Evolutionary conservation across 2,113 vertebrate species (phyloP).

Genomic region (Phoxinus phoxinus): DNA sequence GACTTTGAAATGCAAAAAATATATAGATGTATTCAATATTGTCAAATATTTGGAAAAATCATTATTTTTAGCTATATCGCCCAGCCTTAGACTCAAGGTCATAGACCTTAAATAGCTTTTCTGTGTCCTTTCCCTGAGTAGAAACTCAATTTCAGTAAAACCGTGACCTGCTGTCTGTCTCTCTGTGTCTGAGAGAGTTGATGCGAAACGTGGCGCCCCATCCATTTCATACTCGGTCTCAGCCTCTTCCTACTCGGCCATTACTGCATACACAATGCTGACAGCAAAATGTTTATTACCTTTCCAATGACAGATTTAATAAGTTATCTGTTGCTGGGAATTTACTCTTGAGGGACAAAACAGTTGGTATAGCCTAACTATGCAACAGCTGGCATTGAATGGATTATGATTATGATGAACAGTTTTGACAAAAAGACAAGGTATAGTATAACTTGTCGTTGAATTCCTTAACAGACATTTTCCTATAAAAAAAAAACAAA

Average conservation of each 20-base stretch:
- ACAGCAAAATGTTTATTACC: conserved; percentile 64
- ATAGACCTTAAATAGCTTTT: background rate
- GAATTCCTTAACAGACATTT: background rate
- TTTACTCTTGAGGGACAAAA: conserved; percentile 37
- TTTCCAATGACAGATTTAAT: conserved; percentile 64
- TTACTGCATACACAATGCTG: conserved; percentile 40
- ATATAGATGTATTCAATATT: background rate
- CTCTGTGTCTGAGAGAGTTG: background rate
- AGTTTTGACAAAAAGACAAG: conserved; percentile 28
- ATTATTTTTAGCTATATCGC: background rate
- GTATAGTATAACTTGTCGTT: conserved; percentile 10
- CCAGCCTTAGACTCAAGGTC: background rate
- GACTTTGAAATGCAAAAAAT: no score
- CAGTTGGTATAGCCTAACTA: background rate
- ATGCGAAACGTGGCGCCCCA: conserved; percentile 39
- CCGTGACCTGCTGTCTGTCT: background rate
- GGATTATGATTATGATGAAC: conserved; percentile 53
- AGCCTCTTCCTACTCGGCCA: conserved; percentile 44
- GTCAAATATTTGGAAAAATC: background rate
- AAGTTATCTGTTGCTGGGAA: conserved; percentile 53
- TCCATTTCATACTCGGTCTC: conserved; percentile 38
- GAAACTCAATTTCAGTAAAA: background rate
- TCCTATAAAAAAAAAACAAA: background rate
- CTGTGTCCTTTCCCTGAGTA: background rate
- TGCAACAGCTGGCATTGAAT: conserved; percentile 18